Conservation (phyloP, 2,113 vertebrate species). For the Seriola rivoliana region DNA sequence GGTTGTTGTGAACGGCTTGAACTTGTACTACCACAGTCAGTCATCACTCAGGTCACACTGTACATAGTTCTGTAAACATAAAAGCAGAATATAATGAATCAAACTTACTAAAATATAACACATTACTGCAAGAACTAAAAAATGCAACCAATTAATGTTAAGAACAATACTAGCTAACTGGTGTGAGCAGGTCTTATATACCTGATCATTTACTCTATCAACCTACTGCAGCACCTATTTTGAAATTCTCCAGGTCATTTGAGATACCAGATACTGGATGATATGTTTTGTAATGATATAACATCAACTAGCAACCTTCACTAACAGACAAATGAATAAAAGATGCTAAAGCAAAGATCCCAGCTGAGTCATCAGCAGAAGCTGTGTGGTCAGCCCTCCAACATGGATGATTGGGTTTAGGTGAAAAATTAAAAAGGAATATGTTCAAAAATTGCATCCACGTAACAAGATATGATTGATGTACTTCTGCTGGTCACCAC, state of each 20-base stretch:
- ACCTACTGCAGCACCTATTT: not conserved
- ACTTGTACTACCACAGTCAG: slow-evolving; percentile 17
- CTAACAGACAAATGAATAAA: not conserved
- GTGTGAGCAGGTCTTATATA: not conserved
- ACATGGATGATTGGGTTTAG: not conserved
- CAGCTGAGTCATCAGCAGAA: not conserved
- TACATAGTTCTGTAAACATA: slow-evolving; percentile 8
- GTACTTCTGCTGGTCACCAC: not conserved
- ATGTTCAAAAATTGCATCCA: not conserved
- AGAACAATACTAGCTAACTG: not conserved
- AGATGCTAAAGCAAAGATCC: too few relatives aligned
- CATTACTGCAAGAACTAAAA: not conserved
- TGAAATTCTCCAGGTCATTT: not conserved
- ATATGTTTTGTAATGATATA: not conserved
- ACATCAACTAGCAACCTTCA: not conserved
- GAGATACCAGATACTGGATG: not conserved
- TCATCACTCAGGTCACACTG: slow-evolving; percentile 19
- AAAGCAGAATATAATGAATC: slow-evolving; percentile 12
- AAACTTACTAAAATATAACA: slow-evolving; percentile 10
- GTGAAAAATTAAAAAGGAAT: not conserved
- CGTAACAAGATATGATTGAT: not conserved
- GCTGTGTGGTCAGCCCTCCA: not conserved
- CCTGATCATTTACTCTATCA: not conserved
- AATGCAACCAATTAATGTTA: not conserved
- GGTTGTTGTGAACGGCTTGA: slow-evolving; percentile 35